Percentiles rank a stretch among this genome's conserved stretches.
Evolutionary conservation across 1,140 invertebrate genomes (phyloP).

Genomic region (Holotrichia oblita): DNA sequence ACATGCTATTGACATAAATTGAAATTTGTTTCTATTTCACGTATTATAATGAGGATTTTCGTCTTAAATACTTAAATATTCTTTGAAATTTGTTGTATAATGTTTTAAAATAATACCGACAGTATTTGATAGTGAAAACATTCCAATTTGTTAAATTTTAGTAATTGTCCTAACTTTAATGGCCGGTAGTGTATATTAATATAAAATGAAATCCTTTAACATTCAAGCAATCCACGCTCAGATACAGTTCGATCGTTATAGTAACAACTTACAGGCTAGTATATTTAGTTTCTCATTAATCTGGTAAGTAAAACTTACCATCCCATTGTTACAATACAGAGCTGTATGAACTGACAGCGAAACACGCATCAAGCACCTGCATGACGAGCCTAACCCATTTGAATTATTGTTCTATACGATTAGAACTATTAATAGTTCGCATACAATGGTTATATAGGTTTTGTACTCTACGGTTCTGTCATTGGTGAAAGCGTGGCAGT

Average conservation of each 20-base stretch:
- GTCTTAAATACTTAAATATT: too few relatives aligned
- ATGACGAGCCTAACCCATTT: constrained; percentile 43
- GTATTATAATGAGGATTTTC: too few relatives aligned
- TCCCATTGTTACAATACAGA: constrained; percentile 35
- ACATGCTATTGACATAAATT: too few relatives aligned
- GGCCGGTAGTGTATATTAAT: too few relatives aligned
- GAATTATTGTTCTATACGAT: constrained; percentile 45
- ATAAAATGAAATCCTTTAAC: too few relatives aligned
- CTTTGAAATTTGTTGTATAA: too few relatives aligned
- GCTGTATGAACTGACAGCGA: constrained; percentile 32
- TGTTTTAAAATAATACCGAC: too few relatives aligned
- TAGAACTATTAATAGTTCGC: constrained; percentile 48
- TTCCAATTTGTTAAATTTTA: too few relatives aligned
- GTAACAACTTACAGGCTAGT: constrained; percentile 11
- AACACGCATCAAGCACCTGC: constrained; percentile 46
- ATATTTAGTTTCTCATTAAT: constrained; percentile 32
- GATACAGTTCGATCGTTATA: constrained; percentile 26
- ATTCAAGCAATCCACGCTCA: too few relatives aligned
- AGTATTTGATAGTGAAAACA: too few relatives aligned
- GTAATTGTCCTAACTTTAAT: too few relatives aligned
- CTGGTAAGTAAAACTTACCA: constrained; percentile 32
- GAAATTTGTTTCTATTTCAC: too few relatives aligned
- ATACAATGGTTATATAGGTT: constrained; percentile 45
- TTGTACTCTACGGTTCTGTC: constrained; percentile 24
- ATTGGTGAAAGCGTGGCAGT: constrained; percentile 40